Conservation (phyloP, 1,140 invertebrate genomes). For the Drosophila rhopaloa region DNA sequence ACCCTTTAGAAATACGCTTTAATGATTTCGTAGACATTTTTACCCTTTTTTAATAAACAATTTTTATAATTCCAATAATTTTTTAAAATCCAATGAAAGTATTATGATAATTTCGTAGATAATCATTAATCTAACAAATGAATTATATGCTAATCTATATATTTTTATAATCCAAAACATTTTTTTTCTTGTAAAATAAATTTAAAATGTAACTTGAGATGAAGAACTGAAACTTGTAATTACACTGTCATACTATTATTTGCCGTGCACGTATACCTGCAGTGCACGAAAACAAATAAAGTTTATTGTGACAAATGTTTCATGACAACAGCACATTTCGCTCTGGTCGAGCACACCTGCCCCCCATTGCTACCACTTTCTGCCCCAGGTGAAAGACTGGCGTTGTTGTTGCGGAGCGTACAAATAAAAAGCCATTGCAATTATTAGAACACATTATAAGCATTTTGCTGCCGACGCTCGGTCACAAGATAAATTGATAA, state of each 20-base stretch:
- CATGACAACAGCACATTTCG: constrained; percentile 74
- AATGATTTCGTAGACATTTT: too few relatives aligned
- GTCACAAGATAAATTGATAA: constrained; percentile 69
- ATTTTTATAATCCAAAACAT: too few relatives aligned
- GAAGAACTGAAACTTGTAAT: not conserved
- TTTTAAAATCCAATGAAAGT: too few relatives aligned
- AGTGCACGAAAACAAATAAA: constrained; percentile 76
- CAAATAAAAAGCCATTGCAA: constrained; percentile 77
- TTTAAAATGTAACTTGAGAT: not conserved
- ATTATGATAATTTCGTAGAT: too few relatives aligned
- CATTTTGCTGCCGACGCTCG: constrained; percentile 36
- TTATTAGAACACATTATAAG: constrained; percentile 75
- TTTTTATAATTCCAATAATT: too few relatives aligned
- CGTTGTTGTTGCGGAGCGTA: constrained; percentile 13
- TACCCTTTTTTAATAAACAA: too few relatives aligned
- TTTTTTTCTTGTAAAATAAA: too few relatives aligned
- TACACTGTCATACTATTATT: not conserved
- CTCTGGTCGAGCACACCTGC: constrained; percentile 40
- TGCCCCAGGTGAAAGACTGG: constrained; percentile 31
- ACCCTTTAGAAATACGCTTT: too few relatives aligned
- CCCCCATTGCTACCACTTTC: constrained; percentile 9
- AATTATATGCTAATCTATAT: too few relatives aligned
- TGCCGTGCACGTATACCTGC: constrained; percentile 26
- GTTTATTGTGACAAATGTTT: constrained; percentile 83
- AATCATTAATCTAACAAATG: too few relatives aligned